Evolutionary conservation across 2,797 vertebrate species (phyloP).

Genomic region (Acanthurus leucopareius): DNA sequence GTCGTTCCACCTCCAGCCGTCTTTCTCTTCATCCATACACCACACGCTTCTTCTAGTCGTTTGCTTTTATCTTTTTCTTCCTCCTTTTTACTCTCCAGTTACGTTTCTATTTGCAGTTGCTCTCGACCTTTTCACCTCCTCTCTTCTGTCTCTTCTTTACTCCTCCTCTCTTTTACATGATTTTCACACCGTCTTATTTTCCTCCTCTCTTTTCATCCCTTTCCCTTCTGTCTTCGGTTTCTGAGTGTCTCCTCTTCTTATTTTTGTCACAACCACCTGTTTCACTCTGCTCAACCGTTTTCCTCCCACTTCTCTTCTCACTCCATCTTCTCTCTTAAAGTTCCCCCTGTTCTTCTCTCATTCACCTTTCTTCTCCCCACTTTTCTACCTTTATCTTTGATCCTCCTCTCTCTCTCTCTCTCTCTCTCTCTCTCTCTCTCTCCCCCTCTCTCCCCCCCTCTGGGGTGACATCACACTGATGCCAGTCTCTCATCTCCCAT

Average conservation of each 20-base stretch:
- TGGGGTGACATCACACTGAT: conserved; percentile 49
- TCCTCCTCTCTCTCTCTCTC: background rate
- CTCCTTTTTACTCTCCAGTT: too few species aligned
- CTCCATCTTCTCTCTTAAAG: background rate
- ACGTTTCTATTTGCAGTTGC: background rate
- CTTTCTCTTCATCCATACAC: background rate
- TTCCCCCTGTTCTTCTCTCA: background rate
- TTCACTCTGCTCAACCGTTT: background rate
- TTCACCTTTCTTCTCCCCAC: too few species aligned
- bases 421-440: too few species aligned
- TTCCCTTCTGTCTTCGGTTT: background rate
- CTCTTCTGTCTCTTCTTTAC: too few species aligned
- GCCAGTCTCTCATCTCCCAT: conserved; percentile 59
- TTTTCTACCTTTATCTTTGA: background rate
- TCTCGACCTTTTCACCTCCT: background rate
- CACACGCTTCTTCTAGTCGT: background rate
- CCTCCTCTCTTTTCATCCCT: too few species aligned
- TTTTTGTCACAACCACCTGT: background rate
- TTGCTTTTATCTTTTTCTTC: background rate
- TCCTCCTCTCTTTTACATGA: too few species aligned
- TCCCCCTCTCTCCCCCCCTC: background rate
- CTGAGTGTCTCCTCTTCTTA: background rate
- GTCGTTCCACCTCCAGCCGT: background rate
- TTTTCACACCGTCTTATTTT: background rate
- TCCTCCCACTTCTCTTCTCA: background rate